Conservation (phyloP, 2,888 invertebrate genomes). For the Chironomus tentans region DNA sequence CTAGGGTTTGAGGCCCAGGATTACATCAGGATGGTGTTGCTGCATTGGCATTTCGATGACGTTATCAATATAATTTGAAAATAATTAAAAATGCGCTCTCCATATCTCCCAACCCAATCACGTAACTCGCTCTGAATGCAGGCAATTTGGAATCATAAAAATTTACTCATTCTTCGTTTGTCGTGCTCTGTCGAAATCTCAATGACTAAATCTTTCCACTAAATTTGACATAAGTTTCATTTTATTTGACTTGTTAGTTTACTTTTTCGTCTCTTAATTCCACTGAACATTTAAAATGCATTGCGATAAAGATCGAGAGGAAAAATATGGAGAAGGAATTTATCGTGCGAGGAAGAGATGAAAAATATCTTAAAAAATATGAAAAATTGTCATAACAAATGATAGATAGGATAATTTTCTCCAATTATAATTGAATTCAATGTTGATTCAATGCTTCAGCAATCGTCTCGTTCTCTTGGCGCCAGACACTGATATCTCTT, state of each 20-base stretch:
- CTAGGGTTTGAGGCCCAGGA: no score
- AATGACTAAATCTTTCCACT: background rate
- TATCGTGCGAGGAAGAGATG: background rate
- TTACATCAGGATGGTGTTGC: no score
- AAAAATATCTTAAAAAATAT: background rate
- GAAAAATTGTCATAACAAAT: conserved; percentile 7
- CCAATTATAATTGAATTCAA: conserved; percentile 18
- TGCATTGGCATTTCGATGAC: no score
- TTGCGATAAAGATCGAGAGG: background rate
- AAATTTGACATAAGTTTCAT: background rate
- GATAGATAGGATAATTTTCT: conserved; percentile 15
- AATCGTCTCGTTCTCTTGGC: background rate
- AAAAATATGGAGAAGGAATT: background rate
- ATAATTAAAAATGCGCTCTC: no score
- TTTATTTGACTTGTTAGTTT: background rate
- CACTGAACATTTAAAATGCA: background rate
- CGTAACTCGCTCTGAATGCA: no score
- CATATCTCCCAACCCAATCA: no score
- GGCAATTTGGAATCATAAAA: no score
- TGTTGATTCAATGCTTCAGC: background rate
- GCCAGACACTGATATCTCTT: conserved; percentile 7
- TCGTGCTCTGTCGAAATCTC: background rate
- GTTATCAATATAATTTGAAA: no score
- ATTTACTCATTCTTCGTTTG: background rate
- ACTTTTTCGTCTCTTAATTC: background rate